Evolutionary conservation across 37 sponge, comb jelly and placozoan species (phyloP).

Genomic region (Hormiphora californensis): DNA sequence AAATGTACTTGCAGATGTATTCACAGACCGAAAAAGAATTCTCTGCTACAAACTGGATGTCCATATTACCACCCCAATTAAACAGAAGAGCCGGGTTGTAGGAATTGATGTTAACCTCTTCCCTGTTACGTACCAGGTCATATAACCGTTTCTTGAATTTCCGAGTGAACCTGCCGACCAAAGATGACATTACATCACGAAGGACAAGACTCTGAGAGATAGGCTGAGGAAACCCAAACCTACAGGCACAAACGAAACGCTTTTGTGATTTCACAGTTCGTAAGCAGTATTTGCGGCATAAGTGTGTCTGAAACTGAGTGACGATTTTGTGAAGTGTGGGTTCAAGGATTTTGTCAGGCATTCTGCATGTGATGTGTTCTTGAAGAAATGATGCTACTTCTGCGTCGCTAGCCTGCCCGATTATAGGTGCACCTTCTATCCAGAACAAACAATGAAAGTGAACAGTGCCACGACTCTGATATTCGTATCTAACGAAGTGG

Average conservation of each 20-base stretch:
- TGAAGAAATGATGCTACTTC: neutral
- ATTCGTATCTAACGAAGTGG: neutral
- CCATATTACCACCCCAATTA: neutral
- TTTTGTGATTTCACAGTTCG: neutral
- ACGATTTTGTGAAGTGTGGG: neutral
- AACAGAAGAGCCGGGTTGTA: conserved; percentile 10
- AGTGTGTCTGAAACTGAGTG: neutral
- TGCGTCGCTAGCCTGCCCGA: neutral
- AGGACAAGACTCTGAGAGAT: neutral
- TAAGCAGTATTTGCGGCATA: neutral
- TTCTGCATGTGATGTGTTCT: neutral
- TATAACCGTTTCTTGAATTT: neutral
- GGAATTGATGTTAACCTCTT: neutral
- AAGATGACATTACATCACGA: neutral
- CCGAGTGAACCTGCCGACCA: neutral
- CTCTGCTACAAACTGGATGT: conserved; percentile 21
- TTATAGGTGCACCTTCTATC: conserved; percentile 21
- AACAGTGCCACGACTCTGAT: neutral
- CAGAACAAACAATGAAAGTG: conserved; percentile 9
- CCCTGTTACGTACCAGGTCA: neutral
- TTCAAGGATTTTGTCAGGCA: neutral
- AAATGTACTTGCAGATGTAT: neutral
- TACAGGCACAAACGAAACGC: neutral
- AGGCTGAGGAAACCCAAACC: conserved; percentile 1
- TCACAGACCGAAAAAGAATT: neutral